phyloP scores from a whole-genome alignment of 2,797 vertebrate species.

The Parauchenoglanis ngamensis region DNA sequence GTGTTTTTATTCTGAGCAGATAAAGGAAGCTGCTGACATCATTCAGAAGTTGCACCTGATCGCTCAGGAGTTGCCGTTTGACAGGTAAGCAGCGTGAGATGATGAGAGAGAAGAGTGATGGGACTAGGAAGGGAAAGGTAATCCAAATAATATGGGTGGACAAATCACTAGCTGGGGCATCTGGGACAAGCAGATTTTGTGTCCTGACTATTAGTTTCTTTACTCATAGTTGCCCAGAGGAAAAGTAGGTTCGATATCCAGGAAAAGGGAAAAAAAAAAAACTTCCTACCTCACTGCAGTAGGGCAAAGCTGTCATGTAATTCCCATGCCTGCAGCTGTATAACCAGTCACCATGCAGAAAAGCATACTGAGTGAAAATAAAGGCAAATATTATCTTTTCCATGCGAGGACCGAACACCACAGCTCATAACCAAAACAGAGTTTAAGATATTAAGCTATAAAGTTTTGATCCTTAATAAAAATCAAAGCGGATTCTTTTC shows the following conservation, averaged over 20 bases:
- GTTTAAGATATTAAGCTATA: background rate
- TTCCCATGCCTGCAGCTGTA: background rate
- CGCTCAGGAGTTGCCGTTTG: conserved; percentile 97
- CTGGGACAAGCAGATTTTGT: background rate
- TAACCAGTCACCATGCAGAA: background rate
- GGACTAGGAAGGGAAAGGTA: background rate
- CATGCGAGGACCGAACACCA: background rate
- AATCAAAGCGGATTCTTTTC: background rate
- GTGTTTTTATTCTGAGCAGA: conserved; percentile 72
- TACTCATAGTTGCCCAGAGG: background rate
- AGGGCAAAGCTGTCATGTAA: background rate
- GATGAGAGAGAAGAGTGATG: conserved; percentile 48
- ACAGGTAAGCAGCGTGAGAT: conserved; percentile 83
- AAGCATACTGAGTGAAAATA: background rate
- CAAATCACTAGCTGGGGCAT: background rate
- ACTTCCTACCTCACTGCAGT: background rate
- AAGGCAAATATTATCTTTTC: background rate
- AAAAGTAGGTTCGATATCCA: background rate
- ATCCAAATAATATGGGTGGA: background rate
- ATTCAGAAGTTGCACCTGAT: conserved; percentile 99
- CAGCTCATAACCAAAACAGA: background rate
- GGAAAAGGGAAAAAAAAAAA: background rate
- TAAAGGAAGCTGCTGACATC: conserved; percentile 99
- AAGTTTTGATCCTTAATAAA: background rate
- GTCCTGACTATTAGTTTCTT: conserved; percentile 3